A percentile compares a stretch with the other conserved stretches of the same genome.
These are phyloP conservation scores for Danio rerio DNA, from an alignment of 2,113 vertebrate species.

Conservation along the genomic window DNA sequence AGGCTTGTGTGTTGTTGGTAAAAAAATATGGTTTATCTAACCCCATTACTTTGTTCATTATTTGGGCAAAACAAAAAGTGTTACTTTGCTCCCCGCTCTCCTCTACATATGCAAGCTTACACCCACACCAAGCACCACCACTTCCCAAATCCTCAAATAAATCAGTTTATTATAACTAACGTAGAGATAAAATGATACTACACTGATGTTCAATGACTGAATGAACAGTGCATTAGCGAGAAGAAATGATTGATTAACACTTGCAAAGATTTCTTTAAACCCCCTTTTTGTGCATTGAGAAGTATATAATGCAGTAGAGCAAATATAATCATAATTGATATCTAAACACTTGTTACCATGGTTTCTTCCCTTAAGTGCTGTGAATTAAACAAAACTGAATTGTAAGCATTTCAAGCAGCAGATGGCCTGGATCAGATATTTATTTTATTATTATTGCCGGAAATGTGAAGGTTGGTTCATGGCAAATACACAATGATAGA, in stretches of 20 bases:
- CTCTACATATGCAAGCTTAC: too few species aligned
- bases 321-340: conserved; percentile 3
- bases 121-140: background rate
- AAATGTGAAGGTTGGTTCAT: conserved; percentile 19
- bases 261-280: background rate
- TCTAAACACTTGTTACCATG: conserved; percentile 26
- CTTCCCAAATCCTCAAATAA: background rate
- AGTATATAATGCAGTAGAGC: background rate
- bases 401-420: conserved; percentile 24
- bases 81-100: too few species aligned
- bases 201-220: background rate
- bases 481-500: background rate
- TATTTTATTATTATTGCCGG: background rate
- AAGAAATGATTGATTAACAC: background rate
- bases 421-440: conserved; percentile 25
- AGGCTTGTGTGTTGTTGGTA: too few species aligned
- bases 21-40: too few species aligned
- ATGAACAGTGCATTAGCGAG: background rate
- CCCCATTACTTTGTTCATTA: too few species aligned
- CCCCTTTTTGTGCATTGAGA: background rate
- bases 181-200: background rate
- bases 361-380: conserved; percentile 30
- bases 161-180: background rate
- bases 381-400: conserved; percentile 26
- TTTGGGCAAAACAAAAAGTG: too few species aligned